Evolutionary conservation across 1,140 invertebrate genomes (phyloP).

Genomic region (Bradynema listronoti): DNA sequence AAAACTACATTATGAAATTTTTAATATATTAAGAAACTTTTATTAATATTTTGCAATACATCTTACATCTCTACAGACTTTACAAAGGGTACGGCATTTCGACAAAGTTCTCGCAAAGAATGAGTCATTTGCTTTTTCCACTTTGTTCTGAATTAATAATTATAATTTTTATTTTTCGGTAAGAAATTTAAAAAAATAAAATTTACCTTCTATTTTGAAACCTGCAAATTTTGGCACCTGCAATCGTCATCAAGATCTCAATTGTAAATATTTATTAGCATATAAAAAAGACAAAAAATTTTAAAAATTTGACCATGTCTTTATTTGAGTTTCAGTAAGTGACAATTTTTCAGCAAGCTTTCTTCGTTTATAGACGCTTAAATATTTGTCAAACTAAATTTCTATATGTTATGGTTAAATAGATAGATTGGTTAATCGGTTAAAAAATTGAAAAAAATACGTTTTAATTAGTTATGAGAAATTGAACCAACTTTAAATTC

Average conservation of each 20-base stretch:
- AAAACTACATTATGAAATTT: no score
- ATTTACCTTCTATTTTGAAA: conserved; percentile 63
- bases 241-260: no score
- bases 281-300: no score
- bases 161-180: conserved; percentile 1
- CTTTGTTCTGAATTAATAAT: conserved; percentile 16
- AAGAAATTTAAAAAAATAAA: not conserved
- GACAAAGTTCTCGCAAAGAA: conserved; percentile 16
- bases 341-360: conserved; percentile 79
- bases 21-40: no score
- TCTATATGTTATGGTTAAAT: not conserved
- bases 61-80: no score
- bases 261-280: no score
- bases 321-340: conserved; percentile 88
- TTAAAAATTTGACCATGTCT: conserved; percentile 94
- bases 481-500: conserved; percentile 77
- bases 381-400: conserved; percentile 76
- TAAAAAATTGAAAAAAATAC: no score
- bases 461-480: no score
- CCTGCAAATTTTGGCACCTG: not conserved
- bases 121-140: conserved; percentile 25
- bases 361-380: conserved; percentile 86
- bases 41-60: no score
- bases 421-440: no score
- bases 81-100: no score